Conservation (phyloP, 2,888 invertebrate genomes). For the Nymphalis c-album region DNA sequence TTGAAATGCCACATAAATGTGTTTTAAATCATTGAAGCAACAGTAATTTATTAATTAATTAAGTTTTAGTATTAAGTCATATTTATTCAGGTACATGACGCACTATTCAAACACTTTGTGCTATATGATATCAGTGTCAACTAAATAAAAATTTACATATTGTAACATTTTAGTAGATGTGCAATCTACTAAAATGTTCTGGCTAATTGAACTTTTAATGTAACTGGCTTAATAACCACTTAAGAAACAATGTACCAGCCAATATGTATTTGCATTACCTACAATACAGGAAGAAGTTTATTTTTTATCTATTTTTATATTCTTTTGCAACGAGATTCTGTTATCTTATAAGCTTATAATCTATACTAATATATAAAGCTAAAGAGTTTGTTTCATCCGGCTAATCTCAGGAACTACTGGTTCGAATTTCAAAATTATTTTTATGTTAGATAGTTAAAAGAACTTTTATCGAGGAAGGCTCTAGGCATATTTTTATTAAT, state of each 20-base stretch:
- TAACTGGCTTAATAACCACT: no score
- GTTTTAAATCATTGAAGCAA: slow-evolving; percentile 6
- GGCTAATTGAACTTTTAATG: no score
- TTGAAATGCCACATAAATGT: neutral
- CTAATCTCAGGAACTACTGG: no score
- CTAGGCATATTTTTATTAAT: no score
- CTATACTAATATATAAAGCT: no score
- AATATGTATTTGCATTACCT: neutral
- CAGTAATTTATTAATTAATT: slow-evolving; percentile 26
- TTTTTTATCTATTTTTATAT: slow-evolving; percentile 11
- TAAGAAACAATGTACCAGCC: neutral
- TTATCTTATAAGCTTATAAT: neutral
- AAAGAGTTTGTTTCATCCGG: no score
- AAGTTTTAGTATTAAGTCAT: slow-evolving; percentile 21
- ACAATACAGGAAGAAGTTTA: neutral
- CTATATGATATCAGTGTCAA: neutral
- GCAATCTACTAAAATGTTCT: neutral
- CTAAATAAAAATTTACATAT: neutral
- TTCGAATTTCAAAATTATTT: no score
- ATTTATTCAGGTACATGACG: slow-evolving; percentile 1
- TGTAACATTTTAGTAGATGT: no score
- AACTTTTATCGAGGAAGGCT: no score
- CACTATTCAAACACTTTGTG: neutral
- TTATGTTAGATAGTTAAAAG: no score
- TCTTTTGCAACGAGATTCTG: neutral